These are phyloP conservation scores for Plecotus auritus DNA, from an alignment of 2,113 vertebrate species.

Conservation along the genomic window DNA sequence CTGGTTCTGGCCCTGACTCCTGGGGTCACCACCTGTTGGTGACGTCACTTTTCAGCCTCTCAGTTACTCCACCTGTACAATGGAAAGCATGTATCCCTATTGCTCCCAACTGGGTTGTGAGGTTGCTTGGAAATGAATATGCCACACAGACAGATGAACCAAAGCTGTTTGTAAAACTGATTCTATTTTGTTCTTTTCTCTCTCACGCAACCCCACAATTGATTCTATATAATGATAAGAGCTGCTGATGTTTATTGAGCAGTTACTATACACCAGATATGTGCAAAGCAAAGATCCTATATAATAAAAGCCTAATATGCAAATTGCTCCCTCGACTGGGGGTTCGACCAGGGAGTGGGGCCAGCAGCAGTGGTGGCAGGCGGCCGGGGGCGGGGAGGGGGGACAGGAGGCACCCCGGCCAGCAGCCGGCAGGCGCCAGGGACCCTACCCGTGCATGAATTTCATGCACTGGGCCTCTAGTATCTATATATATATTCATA, in stretches of 20 bases:
- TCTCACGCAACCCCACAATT: background rate
- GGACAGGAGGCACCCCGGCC: too few species aligned
- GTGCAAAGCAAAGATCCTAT: background rate
- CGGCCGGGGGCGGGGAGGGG: too few species aligned
- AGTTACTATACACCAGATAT: background rate
- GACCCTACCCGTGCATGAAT: too few species aligned
- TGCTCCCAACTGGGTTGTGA: background rate
- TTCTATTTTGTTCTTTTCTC: background rate
- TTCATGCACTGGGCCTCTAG: too few species aligned
- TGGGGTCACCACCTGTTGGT: conserved; percentile 58
- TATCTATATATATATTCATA: too few species aligned
- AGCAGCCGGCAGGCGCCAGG: too few species aligned
- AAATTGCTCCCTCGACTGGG: too few species aligned
- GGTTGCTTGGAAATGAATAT: background rate
- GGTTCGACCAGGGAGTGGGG: too few species aligned
- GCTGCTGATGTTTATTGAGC: background rate
- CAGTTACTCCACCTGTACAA: conserved; percentile 43
- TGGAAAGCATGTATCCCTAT: background rate
- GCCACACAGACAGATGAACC: background rate
- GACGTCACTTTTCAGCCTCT: conserved; percentile 38
- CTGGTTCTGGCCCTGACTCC: conserved; percentile 51
- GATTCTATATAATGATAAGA: background rate
- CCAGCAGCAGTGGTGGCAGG: too few species aligned
- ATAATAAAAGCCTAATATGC: too few species aligned
- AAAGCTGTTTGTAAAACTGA: background rate